Base-by-base conservation (phyloP, 2,797 vertebrate genomes). In the Xiphorhynchus erythropygius region DNA sequence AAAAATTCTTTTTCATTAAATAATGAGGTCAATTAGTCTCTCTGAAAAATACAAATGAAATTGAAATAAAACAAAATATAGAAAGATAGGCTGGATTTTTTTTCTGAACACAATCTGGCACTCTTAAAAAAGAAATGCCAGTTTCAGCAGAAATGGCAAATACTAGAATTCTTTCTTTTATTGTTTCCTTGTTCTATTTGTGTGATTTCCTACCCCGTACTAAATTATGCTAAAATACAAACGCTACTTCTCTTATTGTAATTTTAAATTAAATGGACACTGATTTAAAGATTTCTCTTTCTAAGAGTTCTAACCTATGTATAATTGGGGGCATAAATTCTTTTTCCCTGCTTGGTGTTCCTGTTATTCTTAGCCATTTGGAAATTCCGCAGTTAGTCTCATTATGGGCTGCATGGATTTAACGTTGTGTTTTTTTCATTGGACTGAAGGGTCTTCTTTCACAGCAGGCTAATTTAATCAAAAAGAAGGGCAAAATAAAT, bases 21-120 rank as follows among this genome's bases (percentile, higher is more conserved):
- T 39, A 1, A 52, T 5, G 10, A 64, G 4, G 3, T 80, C 32
- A 76, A n/a, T 53, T 60, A 25, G 33, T 37, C 8, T 60, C 11
- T 73, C 19, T 53, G 22, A 49, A n/a, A 3, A 70, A n/a, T 9
- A 74, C 13, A 10, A 71, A 79, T 70, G 37, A 42, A 44, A 30
- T 19, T 55, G 52, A 60, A 64, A 80, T 30, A 17, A 68, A 49
- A n/a, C 3, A 46, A 76, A 19, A 41, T 25, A 50, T 23, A 8
- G 64, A 73, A 60, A 37, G 0, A 39, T 4, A 44, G 2, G 12
- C 9, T 21, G 7, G 0, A 2, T 47, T 47, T 13, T 1, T 32
- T 79, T 73, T 9, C 25, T 49, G 16, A 53, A 55, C 12, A 33
- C 7, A 17, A 7, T 53, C 24, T 75, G 24, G n/a, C 60, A 35